phyloP scores from a whole-genome alignment of 2,888 invertebrate species.

The Eledone cirrhosa region DNA sequence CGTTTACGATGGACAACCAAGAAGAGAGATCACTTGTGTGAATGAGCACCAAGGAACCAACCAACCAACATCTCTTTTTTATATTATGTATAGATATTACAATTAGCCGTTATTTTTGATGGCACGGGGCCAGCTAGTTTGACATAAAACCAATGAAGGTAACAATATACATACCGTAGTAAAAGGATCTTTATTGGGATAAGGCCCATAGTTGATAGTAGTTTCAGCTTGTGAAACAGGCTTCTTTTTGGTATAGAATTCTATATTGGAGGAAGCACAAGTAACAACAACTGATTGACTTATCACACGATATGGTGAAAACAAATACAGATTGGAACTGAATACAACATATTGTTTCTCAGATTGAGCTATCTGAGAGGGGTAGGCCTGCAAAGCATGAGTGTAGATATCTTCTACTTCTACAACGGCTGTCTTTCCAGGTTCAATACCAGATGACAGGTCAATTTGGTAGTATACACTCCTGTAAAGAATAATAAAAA shows the following conservation, averaged over 20 bases:
- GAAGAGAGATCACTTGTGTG: too few species aligned
- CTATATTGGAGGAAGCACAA: slow-evolving; percentile 81
- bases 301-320: slow-evolving; percentile 81
- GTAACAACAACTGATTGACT: slow-evolving; percentile 85
- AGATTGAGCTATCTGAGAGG: slow-evolving; percentile 86
- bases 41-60: too few species aligned
- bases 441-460: slow-evolving; percentile 52
- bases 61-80: too few species aligned
- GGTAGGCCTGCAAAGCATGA: slow-evolving; percentile 83
- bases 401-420: slow-evolving; percentile 74
- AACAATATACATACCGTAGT: slow-evolving; percentile 56
- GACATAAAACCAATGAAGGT: too few species aligned
- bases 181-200: slow-evolving; percentile 76
- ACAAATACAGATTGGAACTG: slow-evolving; percentile 83
- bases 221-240: slow-evolving; percentile 76
- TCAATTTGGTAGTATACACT: slow-evolving; percentile 40
- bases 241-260: slow-evolving; percentile 63
- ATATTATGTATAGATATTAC: too few species aligned
- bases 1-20: too few species aligned
- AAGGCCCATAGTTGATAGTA: slow-evolving; percentile 89
- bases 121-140: too few species aligned
- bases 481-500: slow-evolving; percentile 6
- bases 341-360: slow-evolving; percentile 93
- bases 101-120: too few species aligned
- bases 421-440: slow-evolving; percentile 58